Conservation (phyloP, 2,797 vertebrate species). For the Spheniscus humboldti region DNA sequence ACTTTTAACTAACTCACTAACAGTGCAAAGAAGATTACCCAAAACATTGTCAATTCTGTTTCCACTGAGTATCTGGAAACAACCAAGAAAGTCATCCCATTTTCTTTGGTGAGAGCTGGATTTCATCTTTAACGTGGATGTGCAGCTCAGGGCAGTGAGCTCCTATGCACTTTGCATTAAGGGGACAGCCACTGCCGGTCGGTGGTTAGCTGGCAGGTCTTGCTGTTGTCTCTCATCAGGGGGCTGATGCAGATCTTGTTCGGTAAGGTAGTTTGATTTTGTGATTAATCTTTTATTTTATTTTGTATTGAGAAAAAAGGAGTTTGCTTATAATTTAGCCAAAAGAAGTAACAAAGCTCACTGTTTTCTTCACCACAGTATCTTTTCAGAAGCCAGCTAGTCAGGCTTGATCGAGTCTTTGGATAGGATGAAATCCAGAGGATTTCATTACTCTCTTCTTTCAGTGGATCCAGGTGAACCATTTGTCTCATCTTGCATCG, state of each 20-base stretch:
- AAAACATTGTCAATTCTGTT: neutral
- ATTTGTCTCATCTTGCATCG: neutral
- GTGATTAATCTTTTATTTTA: neutral
- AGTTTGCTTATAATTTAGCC: neutral
- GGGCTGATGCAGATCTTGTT: neutral
- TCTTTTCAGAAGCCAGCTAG: neutral
- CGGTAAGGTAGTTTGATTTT: neutral
- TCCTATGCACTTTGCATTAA: neutral
- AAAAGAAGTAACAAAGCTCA: neutral
- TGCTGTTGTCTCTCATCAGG: neutral
- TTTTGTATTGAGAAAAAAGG: neutral
- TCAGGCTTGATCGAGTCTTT: neutral
- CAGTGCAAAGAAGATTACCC: neutral
- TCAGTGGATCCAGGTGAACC: neutral
- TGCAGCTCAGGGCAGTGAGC: neutral
- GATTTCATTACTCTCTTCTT: neutral
- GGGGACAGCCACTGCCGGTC: neutral
- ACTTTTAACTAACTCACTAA: neutral
- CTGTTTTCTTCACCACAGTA: neutral
- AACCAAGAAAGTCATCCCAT: neutral
- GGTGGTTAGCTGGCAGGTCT: neutral
- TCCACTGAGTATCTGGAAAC: neutral
- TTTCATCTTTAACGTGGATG: neutral
- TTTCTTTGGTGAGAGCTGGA: neutral
- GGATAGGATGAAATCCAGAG: neutral